Base-by-base conservation (phyloP, 1,140 invertebrate species). In the Leptopilina clavipes region DNA sequence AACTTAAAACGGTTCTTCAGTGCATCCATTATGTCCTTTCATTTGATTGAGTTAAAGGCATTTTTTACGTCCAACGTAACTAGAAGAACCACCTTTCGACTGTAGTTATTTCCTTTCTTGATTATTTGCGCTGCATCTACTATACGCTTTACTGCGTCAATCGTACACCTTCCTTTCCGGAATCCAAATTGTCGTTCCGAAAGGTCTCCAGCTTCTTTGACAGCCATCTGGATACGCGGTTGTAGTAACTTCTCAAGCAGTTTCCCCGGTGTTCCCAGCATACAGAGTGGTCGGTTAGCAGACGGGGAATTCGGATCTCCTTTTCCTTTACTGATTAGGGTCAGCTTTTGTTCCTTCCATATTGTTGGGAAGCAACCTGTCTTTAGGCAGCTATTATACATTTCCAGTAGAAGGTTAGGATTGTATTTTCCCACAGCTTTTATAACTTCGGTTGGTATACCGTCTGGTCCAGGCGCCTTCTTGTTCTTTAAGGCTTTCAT, bases 381-480 rank as follows among this genome's bases (percentile, higher is more conserved):
- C 3, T 12, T 40, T 9, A 81, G 71, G 73, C 76, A 81, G 14
- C 56, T 22, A 37, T 81, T 85, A 56, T 75, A 81, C 75, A 80
- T 76, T 17, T 75, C 40, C 1, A 82, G 70, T 11, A 82, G 3
- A 12, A 70, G 22, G n/a, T 65, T 1, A 1, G 79, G 77, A 0
- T 31, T 10, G 14, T 48, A n/a, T 48, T 48, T 48, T n/a, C 0
- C 10, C 44, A 10, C n/a, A n/a, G 10, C 10, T n/a, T 48, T n/a
- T 6, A 48, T 10, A 44, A 10, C 44, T n/a, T 48, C 44, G 0
- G 44, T 0, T 3, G 44, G 44, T 0, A n/a, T n/a, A 5, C 44
- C 14, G 6, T 48, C 44, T n/a, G 44, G 44, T 48, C 44, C 44
- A 6, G 44, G 44, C 6, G 11, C 44, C 14, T 48, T 48, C 14